phyloP scores from a whole-genome alignment of 2,113 vertebrate species.

The Chaetops frenatus region DNA sequence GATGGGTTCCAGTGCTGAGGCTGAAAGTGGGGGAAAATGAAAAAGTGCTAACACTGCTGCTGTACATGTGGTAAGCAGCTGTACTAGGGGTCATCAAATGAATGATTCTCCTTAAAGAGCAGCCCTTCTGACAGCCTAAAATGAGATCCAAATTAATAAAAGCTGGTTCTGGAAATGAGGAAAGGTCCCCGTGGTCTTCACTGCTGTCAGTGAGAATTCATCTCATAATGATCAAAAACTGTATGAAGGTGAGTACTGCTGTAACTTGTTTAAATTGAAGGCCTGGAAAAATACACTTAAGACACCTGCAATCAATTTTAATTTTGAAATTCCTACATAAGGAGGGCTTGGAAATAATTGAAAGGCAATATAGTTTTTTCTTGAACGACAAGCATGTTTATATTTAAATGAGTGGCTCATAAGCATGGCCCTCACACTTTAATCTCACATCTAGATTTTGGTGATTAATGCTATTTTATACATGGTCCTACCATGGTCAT shows the following conservation, averaged over 20 bases:
- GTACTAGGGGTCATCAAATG: neutral
- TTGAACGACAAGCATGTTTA: neutral
- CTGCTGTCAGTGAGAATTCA: conserved; percentile 2
- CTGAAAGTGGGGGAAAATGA: neutral
- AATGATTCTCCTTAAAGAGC: neutral
- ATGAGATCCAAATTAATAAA: conserved; percentile 1
- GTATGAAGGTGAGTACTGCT: neutral
- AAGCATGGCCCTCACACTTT: neutral
- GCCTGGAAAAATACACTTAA: conserved; percentile 35
- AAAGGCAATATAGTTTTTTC: neutral
- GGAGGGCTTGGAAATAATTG: neutral
- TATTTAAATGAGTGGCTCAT: neutral
- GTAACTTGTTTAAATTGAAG: conserved; percentile 14
- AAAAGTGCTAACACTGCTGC: neutral
- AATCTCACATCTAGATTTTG: neutral
- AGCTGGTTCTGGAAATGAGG: neutral
- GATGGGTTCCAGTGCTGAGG: neutral
- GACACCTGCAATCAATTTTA: conserved; percentile 66
- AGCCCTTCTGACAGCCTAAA: neutral
- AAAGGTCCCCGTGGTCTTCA: neutral
- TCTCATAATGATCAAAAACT: conserved; percentile 17
- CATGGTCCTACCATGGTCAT: neutral
- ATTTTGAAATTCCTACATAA: conserved; percentile 46
- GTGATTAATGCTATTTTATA: neutral
- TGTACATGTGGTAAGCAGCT: conserved; percentile 38